Evolutionary conservation across 2,113 vertebrate genomes (phyloP).

Genomic region (Motacilla tschutschensis): DNA sequence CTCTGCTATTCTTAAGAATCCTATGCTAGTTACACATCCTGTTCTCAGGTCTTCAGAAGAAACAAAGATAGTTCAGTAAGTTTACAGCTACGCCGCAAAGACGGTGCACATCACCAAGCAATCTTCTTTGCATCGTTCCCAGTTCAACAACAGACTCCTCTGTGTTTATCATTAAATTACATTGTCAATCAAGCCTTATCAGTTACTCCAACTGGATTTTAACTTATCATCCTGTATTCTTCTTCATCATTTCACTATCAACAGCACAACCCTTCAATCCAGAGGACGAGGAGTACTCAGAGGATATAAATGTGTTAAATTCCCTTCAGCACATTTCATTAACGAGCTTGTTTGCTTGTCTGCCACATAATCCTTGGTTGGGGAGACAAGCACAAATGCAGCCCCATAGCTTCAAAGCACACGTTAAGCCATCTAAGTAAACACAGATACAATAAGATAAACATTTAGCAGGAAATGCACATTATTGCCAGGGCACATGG

Average conservation of each 20-base stretch:
- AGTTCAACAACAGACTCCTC: slow-evolving; percentile 19
- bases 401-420: background rate
- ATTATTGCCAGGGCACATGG: background rate
- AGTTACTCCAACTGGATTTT: slow-evolving; percentile 29
- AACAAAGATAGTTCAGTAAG: slow-evolving; percentile 1
- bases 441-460: background rate
- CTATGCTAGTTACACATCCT: background rate
- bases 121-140: slow-evolving; percentile 1
- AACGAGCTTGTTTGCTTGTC: background rate
- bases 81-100: background rate
- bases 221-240: slow-evolving; percentile 3
- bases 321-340: background rate
- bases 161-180: slow-evolving; percentile 52
- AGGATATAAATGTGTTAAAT: background rate
- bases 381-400: background rate
- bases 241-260: background rate
- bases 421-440: background rate
- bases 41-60: slow-evolving; percentile 18
- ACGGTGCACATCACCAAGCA: background rate
- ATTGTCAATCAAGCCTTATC: slow-evolving; percentile 36
- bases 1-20: background rate
- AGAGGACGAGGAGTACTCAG: background rate
- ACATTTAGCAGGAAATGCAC: background rate
- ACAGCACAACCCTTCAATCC: background rate
- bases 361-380: background rate